Percentiles rank a stretch among this genome's conserved stretches.
These are phyloP conservation scores for Teleiodes luculella DNA, from an alignment of 2,888 invertebrate genomes.

Conservation along the genomic window DNA sequence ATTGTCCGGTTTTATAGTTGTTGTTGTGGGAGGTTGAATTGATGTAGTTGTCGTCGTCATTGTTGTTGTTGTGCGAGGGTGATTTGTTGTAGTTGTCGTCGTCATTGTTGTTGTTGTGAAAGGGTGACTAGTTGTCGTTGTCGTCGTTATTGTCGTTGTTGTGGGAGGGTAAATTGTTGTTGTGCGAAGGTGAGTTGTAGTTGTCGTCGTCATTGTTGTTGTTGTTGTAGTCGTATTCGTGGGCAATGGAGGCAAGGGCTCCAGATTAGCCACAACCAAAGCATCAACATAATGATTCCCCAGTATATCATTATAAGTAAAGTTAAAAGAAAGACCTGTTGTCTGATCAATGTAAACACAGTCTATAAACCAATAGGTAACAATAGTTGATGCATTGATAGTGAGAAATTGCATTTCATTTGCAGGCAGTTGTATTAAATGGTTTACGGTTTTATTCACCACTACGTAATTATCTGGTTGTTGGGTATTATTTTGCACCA, in stretches of 20 bases:
- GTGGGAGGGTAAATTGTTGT: too few species aligned
- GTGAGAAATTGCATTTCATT: slow-evolving; percentile 81
- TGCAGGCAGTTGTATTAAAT: slow-evolving; percentile 77
- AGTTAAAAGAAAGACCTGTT: slow-evolving; percentile 78
- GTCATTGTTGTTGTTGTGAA: too few species aligned
- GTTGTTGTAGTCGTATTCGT: slow-evolving; percentile 70
- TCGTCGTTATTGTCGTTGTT: too few species aligned
- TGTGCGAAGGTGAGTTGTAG: too few species aligned
- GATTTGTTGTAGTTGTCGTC: too few species aligned
- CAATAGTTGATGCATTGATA: slow-evolving; percentile 64
- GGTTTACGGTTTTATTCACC: slow-evolving; percentile 77
- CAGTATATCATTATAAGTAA: slow-evolving; percentile 81
- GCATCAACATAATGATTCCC: slow-evolving; percentile 82
- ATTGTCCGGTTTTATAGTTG: slow-evolving; percentile 36
- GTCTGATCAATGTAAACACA: slow-evolving; percentile 84
- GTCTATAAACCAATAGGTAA: slow-evolving; percentile 89
- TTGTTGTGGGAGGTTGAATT: slow-evolving; percentile 34
- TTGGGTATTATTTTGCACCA: slow-evolving; percentile 81
- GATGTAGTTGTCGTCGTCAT: slow-evolving; percentile 49
- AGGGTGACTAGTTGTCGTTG: too few species aligned
- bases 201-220: slow-evolving; percentile 61
- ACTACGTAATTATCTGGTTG: slow-evolving; percentile 81
- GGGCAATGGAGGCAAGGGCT: slow-evolving; percentile 76
- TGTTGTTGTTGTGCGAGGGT: too few species aligned
- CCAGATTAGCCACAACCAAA: slow-evolving; percentile 84